These are phyloP conservation scores for Remorina albescens DNA, from an alignment of 2,797 vertebrate genomes.

Conservation along the genomic window DNA sequence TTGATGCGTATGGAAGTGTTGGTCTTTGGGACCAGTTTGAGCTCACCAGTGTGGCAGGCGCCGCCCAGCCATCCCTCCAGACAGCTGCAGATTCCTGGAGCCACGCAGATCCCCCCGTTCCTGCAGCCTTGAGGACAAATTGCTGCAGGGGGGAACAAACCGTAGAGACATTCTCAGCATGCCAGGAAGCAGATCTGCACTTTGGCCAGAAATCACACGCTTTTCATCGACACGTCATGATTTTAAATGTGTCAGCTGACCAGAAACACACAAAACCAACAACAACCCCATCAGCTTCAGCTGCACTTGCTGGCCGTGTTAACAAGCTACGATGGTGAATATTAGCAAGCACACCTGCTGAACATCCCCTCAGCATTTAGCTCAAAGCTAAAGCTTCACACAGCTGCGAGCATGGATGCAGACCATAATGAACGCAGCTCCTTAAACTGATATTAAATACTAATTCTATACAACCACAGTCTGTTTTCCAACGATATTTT, in stretches of 20 bases:
- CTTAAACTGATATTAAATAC: no score
- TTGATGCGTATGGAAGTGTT: not conserved
- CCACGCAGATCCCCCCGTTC: slow-evolving; percentile 88
- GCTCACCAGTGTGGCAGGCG: slow-evolving; percentile 88
- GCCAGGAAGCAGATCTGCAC: not conserved
- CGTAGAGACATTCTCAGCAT: slow-evolving; percentile 39
- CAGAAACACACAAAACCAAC: not conserved
- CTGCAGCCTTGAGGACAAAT: slow-evolving; percentile 90
- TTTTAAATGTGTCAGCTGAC: not conserved
- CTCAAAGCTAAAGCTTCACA: no score
- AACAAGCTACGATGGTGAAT: no score
- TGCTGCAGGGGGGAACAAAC: slow-evolving; percentile 76
- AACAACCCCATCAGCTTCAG: not conserved
- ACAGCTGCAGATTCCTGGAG: slow-evolving; percentile 92
- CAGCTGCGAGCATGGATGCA: no score
- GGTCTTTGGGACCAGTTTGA: not conserved
- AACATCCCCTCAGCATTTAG: not conserved
- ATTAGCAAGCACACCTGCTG: not conserved
- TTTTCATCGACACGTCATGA: not conserved
- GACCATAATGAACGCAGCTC: no score
- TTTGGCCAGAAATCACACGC: not conserved
- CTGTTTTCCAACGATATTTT: no score
- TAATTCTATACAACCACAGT: no score
- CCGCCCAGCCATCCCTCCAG: slow-evolving; percentile 89
- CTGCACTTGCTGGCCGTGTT: not conserved